Evolutionary conservation across 2,113 vertebrate genomes (phyloP).

Genomic region (Grantiella picta): DNA sequence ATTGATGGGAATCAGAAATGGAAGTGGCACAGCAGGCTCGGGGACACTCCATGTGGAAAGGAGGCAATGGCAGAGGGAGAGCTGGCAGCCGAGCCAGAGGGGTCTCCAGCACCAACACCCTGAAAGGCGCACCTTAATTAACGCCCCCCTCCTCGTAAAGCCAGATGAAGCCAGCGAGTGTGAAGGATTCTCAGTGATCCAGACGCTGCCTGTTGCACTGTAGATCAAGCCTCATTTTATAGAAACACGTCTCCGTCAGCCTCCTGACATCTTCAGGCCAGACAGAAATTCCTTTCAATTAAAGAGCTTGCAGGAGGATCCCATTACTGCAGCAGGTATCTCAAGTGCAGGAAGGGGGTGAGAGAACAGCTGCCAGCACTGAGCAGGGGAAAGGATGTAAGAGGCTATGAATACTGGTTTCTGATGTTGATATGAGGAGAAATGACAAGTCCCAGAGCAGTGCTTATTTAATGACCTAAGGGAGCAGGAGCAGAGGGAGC

Average conservation of each 20-base stretch:
- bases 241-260: slow-evolving; percentile 21
- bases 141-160: fast-evolving
- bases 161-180: background rate
- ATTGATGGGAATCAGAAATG: slow-evolving; percentile 49
- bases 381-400: background rate
- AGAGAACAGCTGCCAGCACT: background rate
- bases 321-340: slow-evolving; percentile 8
- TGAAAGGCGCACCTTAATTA: slow-evolving; percentile 1
- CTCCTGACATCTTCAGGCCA: slow-evolving; percentile 49
- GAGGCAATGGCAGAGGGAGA: background rate
- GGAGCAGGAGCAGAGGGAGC: background rate
- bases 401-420: background rate
- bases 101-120: background rate
- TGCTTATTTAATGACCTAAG: background rate
- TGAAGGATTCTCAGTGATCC: slow-evolving; percentile 37
- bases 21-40: slow-evolving; percentile 19
- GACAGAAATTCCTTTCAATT: slow-evolving; percentile 62
- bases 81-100: background rate
- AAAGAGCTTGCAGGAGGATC: slow-evolving; percentile 30
- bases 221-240: slow-evolving; percentile 54
- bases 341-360: background rate
- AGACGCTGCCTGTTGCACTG: slow-evolving; percentile 2
- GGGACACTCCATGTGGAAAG: background rate
- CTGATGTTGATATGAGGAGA: background rate
- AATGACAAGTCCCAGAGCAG: background rate